Conservation (phyloP, 1,140 invertebrate species). For the Rhopalosiphum maidis region DNA sequence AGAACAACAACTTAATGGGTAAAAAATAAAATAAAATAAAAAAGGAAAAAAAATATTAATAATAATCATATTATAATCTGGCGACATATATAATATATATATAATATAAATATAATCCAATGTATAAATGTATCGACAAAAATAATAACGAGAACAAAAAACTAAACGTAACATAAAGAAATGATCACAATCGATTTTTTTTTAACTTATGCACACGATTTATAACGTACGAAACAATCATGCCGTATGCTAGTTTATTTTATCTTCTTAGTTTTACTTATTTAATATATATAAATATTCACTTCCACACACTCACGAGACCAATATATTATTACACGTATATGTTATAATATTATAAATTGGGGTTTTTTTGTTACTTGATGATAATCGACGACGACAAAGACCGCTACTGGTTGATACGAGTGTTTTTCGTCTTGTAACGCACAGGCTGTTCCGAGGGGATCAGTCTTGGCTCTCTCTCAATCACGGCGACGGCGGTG, state of each 20-base stretch:
- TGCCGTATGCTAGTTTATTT: not conserved
- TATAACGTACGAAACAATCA: slow-evolving; percentile 16
- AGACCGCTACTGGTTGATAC: not conserved
- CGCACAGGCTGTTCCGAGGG: slow-evolving; percentile 54
- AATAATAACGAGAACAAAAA: slow-evolving; percentile 57
- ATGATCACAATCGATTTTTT: slow-evolving; percentile 50
- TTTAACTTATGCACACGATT: not conserved
- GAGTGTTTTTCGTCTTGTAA: slow-evolving; percentile 15
- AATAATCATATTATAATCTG: slow-evolving; percentile 54
- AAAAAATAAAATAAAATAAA: slow-evolving; percentile 31
- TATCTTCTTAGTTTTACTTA: slow-evolving; percentile 14
- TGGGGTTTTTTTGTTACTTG: slow-evolving; percentile 39
- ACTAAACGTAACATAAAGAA: slow-evolving; percentile 50
- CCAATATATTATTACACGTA: slow-evolving; percentile 24
- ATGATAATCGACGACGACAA: not conserved
- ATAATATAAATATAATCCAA: slow-evolving; percentile 48
- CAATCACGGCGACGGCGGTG: slow-evolving; percentile 37
- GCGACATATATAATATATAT: slow-evolving; percentile 45
- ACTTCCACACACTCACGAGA: slow-evolving; percentile 43
- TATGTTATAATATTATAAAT: slow-evolving; percentile 3
- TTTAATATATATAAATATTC: slow-evolving; percentile 31
- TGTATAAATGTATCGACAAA: slow-evolving; percentile 54
- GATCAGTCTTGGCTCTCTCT: slow-evolving; percentile 56
- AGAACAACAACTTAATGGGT: slow-evolving; percentile 47
- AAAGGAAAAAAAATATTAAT: slow-evolving; percentile 32